Percentiles rank a stretch among this genome's conserved stretches.
Conservation (phyloP, 2,797 vertebrate species). For the Enteromius thamalakanensis region DNA sequence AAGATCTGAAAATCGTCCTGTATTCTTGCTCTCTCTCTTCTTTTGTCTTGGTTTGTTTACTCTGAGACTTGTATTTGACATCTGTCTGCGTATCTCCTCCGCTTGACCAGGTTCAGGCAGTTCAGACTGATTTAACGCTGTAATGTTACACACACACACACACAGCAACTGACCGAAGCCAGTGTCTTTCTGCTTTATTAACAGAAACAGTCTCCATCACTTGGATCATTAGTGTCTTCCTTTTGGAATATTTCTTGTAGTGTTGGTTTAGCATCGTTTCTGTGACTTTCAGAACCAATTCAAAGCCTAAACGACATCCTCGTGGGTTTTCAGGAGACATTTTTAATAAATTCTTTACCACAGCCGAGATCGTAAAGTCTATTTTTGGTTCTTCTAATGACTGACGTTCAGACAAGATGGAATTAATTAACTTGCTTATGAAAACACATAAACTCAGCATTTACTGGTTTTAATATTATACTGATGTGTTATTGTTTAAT, state of each 20-base stretch:
- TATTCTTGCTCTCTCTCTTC: slow-evolving; percentile 8
- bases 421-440: background rate
- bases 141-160: slow-evolving; percentile 44
- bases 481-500: background rate
- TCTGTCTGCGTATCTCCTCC: slow-evolving; percentile 74
- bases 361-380: background rate
- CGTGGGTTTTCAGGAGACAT: background rate
- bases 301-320: background rate
- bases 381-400: slow-evolving; percentile 3
- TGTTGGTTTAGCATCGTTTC: background rate
- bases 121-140: slow-evolving; percentile 50
- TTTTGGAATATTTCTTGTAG: background rate
- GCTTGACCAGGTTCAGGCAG: slow-evolving; percentile 70
- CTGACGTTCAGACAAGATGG: background rate
- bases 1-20: background rate
- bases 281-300: background rate
- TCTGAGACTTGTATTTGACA: slow-evolving; percentile 76
- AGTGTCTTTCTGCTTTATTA: slow-evolving; percentile 45
- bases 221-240: background rate
- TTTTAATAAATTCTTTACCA: slow-evolving; percentile 1
- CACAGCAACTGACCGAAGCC: slow-evolving; percentile 18
- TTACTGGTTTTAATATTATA: background rate
- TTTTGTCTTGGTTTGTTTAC: slow-evolving; percentile 76
- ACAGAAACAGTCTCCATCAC: slow-evolving; percentile 2
- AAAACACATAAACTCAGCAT: background rate